Evolutionary conservation across 1,140 invertebrate species (phyloP).

Genomic region (Drosophila lini): DNA sequence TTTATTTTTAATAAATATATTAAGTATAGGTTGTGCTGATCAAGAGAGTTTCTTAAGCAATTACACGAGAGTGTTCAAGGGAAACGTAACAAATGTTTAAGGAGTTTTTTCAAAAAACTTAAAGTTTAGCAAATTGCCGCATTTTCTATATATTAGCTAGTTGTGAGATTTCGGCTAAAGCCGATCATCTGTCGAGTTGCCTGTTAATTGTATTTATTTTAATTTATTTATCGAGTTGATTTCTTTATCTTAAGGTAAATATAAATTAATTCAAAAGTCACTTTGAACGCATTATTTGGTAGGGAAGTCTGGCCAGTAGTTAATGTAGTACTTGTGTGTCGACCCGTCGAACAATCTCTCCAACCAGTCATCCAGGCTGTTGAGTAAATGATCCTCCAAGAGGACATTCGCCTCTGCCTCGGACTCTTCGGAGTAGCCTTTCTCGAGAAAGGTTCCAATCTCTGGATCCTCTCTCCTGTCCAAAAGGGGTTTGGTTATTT

Average conservation of each 20-base stretch:
- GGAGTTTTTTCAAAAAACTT: constrained; percentile 13
- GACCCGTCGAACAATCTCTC: constrained; percentile 98
- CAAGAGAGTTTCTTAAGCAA: constrained; percentile 2
- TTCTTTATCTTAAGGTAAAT: not conserved
- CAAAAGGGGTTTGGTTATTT: constrained; percentile 71
- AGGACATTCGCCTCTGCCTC: constrained; percentile 85
- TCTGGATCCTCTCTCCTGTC: constrained; percentile 87
- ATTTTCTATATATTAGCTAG: constrained; percentile 17
- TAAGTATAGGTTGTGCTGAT: constrained; percentile 4
- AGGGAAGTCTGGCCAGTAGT: constrained; percentile 98
- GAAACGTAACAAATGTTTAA: constrained; percentile 13
- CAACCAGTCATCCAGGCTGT: constrained; percentile 97
- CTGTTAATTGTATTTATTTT: not conserved
- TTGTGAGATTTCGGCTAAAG: constrained; percentile 6
- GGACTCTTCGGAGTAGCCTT: constrained; percentile 89
- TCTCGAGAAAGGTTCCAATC: constrained; percentile 92
- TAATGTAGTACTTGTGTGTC: constrained; percentile 96
- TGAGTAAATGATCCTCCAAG: constrained; percentile 91
- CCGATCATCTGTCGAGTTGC: constrained; percentile 3
- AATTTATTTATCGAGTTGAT: not conserved
- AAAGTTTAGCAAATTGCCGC: constrained; percentile 13
- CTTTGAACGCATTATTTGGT: constrained; percentile 69
- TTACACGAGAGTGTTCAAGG: constrained; percentile 10
- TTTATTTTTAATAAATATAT: constrained; percentile 17
- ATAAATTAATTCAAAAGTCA: constrained; percentile 4